Percentiles rank a stretch among this genome's conserved stretches.
Conservation (phyloP, 2,888 invertebrate genomes). For the Perithous albicinctus region DNA sequence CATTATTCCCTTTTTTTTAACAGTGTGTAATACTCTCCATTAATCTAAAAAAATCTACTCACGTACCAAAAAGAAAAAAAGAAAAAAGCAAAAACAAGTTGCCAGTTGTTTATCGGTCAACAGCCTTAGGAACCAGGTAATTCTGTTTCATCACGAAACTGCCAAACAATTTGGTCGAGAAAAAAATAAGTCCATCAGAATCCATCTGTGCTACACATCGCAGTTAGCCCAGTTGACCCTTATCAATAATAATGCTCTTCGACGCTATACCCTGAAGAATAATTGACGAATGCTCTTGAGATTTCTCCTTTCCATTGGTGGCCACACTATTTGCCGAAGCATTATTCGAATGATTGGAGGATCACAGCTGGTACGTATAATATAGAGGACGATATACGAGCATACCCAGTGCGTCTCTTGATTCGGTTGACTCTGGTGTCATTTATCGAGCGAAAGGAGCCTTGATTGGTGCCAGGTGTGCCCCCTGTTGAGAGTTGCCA, state of each 20-base stretch:
- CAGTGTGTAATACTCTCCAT: too few species aligned
- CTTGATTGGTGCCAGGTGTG: conserved; percentile 67
- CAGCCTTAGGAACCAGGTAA: too few species aligned
- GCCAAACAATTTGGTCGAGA: too few species aligned
- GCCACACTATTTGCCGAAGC: not conserved
- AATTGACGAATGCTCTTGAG: not conserved
- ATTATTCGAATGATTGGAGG: conserved; percentile 21
- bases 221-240: not conserved
- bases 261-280: not conserved
- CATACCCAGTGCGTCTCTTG: conserved; percentile 18
- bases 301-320: not conserved
- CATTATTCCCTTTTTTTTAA: too few species aligned
- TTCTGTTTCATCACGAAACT: too few species aligned
- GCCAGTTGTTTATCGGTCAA: too few species aligned
- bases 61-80: too few species aligned
- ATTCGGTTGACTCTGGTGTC: conserved; percentile 56
- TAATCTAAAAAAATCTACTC: too few species aligned
- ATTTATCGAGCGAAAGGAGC: conserved; percentile 73
- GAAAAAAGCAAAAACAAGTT: too few species aligned
- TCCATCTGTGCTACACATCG: not conserved
- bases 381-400: not conserved
- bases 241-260: not conserved
- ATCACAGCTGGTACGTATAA: not conserved
- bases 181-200: too few species aligned
- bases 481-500: conserved; percentile 57